A percentile compares a stretch with the other conserved stretches of the same genome.
Conservation (phyloP, 1,140 invertebrate genomes). For the Aporrectodea caliginosa region DNA sequence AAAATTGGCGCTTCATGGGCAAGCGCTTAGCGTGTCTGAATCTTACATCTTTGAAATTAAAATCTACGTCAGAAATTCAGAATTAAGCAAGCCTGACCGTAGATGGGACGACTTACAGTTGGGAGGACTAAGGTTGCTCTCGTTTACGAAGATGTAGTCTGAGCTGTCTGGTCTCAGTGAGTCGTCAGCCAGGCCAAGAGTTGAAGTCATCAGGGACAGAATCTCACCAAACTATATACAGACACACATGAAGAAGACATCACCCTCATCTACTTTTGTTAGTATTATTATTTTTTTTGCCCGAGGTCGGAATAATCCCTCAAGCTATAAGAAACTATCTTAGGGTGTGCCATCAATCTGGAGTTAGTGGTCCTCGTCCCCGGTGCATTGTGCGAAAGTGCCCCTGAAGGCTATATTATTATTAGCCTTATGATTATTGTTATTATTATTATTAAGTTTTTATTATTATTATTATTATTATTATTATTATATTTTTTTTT, state of each 20-base stretch:
- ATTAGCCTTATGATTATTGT: not conserved
- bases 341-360: not conserved
- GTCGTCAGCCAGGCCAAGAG: not conserved
- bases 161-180: not conserved
- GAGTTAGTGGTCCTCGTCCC: not conserved
- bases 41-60: no score
- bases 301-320: no score
- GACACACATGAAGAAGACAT: no score
- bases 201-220: not conserved
- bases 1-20: no score
- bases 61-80: no score
- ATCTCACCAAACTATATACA: not conserved
- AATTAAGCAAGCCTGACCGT: no score
- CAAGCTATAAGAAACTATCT: not conserved
- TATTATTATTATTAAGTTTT: not conserved
- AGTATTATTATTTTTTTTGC: no score
- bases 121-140: not conserved
- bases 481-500: not conserved
- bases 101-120: not conserved
- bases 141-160: not conserved
- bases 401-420: not conserved
- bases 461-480: not conserved
- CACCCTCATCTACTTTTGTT: no score
- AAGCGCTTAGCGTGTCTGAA: no score
- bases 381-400: not conserved